Conservation (phyloP, 2,113 vertebrate species). For the Brachyhypopomus gauderio region DNA sequence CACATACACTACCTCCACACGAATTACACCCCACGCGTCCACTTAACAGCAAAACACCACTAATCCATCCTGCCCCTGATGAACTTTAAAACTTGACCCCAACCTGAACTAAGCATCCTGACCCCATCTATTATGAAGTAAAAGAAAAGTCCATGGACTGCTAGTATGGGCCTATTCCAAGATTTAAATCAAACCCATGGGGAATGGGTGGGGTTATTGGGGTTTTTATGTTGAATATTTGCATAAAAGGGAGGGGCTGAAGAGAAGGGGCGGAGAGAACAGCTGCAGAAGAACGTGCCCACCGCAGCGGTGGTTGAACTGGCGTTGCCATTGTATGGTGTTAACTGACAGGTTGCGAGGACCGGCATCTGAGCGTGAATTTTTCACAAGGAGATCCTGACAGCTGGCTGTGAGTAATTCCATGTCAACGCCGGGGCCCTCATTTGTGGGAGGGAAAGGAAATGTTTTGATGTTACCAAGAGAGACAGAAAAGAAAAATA, state of each 20-base stretch:
- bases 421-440: conserved; percentile 45
- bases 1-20: conserved; percentile 38
- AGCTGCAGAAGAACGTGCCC: conserved; percentile 45
- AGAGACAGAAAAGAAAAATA: conserved; percentile 56
- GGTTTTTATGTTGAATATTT: conserved; percentile 38
- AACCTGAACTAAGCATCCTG: conserved; percentile 38
- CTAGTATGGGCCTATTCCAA: conserved; percentile 11
- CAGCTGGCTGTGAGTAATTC: conserved; percentile 44
- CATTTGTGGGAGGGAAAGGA: conserved; percentile 52
- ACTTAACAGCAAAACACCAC: conserved; percentile 45
- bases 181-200: conserved; percentile 18
- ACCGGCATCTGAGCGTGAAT: conserved; percentile 12
- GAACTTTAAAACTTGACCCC: conserved; percentile 43
- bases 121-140: not conserved
- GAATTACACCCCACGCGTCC: conserved; percentile 52
- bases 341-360: conserved; percentile 45
- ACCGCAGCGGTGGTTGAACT: conserved; percentile 14
- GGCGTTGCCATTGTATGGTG: conserved; percentile 7
- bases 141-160: conserved; percentile 16
- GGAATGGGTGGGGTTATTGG: conserved; percentile 5
- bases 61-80: conserved; percentile 34
- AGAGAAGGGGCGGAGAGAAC: conserved; percentile 25
- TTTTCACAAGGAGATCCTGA: conserved; percentile 37
- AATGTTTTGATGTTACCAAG: conserved; percentile 58
- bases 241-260: conserved; percentile 27